A percentile compares a stretch with the other conserved stretches of the same genome.
These are phyloP conservation scores for Samia ricini DNA, from an alignment of 1,140 invertebrate species.

Conservation along the genomic window DNA sequence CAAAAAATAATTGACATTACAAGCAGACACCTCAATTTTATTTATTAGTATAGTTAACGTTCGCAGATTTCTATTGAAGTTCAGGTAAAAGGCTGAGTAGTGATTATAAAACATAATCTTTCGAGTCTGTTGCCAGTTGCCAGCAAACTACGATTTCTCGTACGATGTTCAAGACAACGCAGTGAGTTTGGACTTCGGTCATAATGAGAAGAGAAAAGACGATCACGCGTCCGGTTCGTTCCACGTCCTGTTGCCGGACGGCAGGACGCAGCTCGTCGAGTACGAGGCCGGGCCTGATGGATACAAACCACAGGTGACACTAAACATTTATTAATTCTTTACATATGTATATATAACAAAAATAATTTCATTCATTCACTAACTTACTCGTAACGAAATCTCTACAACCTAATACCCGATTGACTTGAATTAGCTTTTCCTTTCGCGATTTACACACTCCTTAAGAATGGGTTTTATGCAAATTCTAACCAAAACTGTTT, in stretches of 20 bases:
- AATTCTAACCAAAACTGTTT: too few relatives aligned
- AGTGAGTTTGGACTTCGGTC: constrained; percentile 80
- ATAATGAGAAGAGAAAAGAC: constrained; percentile 81
- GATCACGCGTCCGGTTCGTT: constrained; percentile 81
- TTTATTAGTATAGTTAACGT: too few relatives aligned
- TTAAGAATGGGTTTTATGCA: too few relatives aligned
- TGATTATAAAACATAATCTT: not conserved
- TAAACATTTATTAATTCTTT: not conserved
- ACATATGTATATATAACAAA: too few relatives aligned
- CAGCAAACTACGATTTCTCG: constrained; percentile 83
- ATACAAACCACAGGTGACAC: constrained; percentile 80
- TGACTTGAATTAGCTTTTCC: too few relatives aligned
- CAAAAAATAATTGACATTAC: too few relatives aligned
- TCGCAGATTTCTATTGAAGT: too few relatives aligned
- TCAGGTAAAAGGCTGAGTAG: not conserved
- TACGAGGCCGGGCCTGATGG: constrained; percentile 82
- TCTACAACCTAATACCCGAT: too few relatives aligned
- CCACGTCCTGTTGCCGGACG: constrained; percentile 82
- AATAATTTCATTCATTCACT: too few relatives aligned
- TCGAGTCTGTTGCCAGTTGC: constrained; percentile 66
- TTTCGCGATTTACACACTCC: too few relatives aligned
- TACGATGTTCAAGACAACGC: constrained; percentile 81
- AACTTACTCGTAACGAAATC: too few relatives aligned
- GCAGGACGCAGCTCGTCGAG: constrained; percentile 81
- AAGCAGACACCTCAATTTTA: too few relatives aligned